Base-by-base conservation (phyloP, 2,888 invertebrate species). In the Mesorhabditis spiculigera region DNA sequence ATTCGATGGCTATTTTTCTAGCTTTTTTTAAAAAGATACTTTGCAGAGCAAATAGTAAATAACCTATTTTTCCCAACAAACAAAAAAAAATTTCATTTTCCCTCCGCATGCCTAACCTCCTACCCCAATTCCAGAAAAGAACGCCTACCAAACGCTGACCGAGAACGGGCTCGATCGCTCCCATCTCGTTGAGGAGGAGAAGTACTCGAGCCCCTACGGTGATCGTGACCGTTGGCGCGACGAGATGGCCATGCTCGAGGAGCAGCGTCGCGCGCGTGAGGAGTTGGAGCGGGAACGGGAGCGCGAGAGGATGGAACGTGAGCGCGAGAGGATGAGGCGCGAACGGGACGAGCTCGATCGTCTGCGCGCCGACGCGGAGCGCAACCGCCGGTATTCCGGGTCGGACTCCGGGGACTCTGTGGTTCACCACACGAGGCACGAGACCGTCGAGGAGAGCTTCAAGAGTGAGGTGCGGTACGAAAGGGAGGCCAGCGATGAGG, bases 391-490 rank as follows among this genome's bases (percentile, higher is more conserved):
- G 43, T 28, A 28, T 28, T 28, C 28, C 28, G 69, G 71, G 16
- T 71, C 69, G 13, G 75, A 73, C 69, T 77, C 71, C 62, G 74
- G 71, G 16, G 78, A 75, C 41, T 72, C 72, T 62, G 67, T 75
- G 68, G 73, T 76, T 28, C 77, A 76, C 13, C 76, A 78, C 73
- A 77, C 79, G 28, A 77, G 82, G 70, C 81, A 81, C 71, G 84
- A 84, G 71, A 82, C 81, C 43, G 80, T 81, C 67, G 84, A 85
- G 73, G 82, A 82, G 73, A 78, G 77, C 68, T 84, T 79, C 71
- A 82, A 82, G 65, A 81, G 82, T 74, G 84, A 84, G 68, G 82
- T 83, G 42, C 76, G 77, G 61, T 79, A 81, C 68, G 83, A 83
- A 69, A 71, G 81, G 43, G 75, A 79, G 6, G 80, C 73, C 4